Evolutionary conservation across 2,113 vertebrate genomes (phyloP).

Genomic region (Urocolius indicus): DNA sequence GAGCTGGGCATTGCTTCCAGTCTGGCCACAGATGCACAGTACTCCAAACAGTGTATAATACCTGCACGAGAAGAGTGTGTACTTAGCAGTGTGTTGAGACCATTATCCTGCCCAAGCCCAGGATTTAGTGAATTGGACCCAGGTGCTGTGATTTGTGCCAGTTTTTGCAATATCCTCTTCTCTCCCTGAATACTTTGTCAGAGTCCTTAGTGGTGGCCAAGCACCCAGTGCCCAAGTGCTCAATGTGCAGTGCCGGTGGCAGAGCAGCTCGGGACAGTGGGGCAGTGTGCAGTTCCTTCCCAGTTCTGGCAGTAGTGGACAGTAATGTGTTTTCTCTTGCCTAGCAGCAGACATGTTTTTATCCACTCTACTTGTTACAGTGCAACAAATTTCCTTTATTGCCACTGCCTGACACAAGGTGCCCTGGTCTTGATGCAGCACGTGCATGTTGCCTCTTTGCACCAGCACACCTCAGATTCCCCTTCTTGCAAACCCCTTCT

Average conservation of each 20-base stretch:
- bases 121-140: not conserved
- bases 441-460: fast-evolving
- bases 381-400: not conserved
- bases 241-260: not conserved
- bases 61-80: not conserved
- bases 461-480: not conserved
- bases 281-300: not conserved
- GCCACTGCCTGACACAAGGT: not conserved
- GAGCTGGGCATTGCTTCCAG: not conserved
- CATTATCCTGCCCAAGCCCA: not conserved
- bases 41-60: fast-evolving
- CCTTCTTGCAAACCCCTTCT: not conserved
- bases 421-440: not conserved
- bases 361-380: not conserved
- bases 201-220: not conserved
- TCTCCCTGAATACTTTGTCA: not conserved
- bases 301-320: not conserved
- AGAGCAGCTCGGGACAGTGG: fast-evolving
- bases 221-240: not conserved
- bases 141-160: not conserved
- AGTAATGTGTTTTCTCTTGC: not conserved
- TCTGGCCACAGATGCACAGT: not conserved
- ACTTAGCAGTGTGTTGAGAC: not conserved
- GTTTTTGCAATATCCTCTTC: not conserved
- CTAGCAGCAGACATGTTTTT: not conserved